phyloP scores from a whole-genome alignment of 1,140 invertebrate genomes.

The honey bee (Apis mellifera) region DNA sequence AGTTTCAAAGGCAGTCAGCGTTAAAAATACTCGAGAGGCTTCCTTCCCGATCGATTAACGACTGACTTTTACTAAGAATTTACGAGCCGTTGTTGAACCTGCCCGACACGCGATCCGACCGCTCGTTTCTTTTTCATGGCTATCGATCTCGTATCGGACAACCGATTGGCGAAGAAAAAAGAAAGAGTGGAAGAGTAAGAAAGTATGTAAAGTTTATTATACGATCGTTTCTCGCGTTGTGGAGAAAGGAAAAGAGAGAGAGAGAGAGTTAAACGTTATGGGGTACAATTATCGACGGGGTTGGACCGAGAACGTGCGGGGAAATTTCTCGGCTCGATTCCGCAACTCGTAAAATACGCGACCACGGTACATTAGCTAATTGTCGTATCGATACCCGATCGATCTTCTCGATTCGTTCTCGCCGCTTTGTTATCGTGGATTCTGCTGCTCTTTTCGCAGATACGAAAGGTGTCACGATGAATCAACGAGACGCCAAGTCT shows the following conservation, averaged over 20 bases:
- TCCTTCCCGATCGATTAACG: constrained; percentile 35
- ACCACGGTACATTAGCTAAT: constrained; percentile 72
- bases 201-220: not conserved
- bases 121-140: constrained; percentile 25
- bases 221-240: not conserved
- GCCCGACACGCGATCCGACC: constrained; percentile 28
- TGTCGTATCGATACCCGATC: constrained; percentile 62
- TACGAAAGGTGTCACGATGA: not conserved
- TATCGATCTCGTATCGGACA: constrained; percentile 18
- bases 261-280: constrained; percentile 53
- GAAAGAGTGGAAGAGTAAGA: not conserved
- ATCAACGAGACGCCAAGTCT: not conserved
- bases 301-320: constrained; percentile 33
- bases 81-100: constrained; percentile 28
- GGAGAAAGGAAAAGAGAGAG: not conserved
- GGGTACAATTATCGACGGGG: constrained; percentile 62
- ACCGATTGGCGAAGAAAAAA: not conserved
- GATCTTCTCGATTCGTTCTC: constrained; percentile 63
- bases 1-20: constrained; percentile 28
- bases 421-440: constrained; percentile 23
- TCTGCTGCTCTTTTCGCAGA: not conserved
- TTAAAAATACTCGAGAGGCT: constrained; percentile 43
- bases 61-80: constrained; percentile 40
- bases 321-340: constrained; percentile 55
- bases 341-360: constrained; percentile 38